Evolutionary conservation across 1,140 invertebrate species (phyloP), one percentile per base, ranked within the genome.

Genomic region (Formica selysi): DNA sequence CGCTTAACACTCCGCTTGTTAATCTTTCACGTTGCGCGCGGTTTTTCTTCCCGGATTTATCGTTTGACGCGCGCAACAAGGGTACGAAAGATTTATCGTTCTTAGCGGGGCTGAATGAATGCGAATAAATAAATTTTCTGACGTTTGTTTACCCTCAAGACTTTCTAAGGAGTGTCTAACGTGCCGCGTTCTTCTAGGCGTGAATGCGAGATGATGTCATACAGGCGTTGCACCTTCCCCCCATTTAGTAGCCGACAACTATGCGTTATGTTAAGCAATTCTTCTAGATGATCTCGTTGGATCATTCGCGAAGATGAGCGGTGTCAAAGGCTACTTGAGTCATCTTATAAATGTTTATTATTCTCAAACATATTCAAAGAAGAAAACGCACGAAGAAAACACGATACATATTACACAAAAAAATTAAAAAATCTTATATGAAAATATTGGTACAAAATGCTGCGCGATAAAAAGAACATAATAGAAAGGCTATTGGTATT

Each of bases 101-200:
- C 11, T 36, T 38, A 74, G 44, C 16, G 67, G 54, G 32, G 54
- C 41, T 64, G 57, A 64, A 61, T 48, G 36, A 86, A 76, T 54
- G 74, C 22, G 85, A 57, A 91, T 68, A 86, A 88, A 91, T 88
- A 89, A 88, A 90, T 90, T 87, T 88, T 80, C 54, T 59, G 19
- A 36, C 80, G 73, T 88, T 91, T 88, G 73, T 91, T 88, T 90
- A 88, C 81, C 74, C 62, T 36, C 67, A 91, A 83, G 90, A 91
- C 91, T 91, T 91, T 91, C 91, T 91, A 91, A 91, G 91, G 90
- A 91, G 91, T 91, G 90, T 91, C 90, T 85, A 87, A 51, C 26
- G 59, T 29, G 59, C 36, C 68, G 70, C 76, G 86, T 90, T 83
- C 85, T 81, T 32, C 44, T 80, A 88, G 80, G 88, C 88, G 90